Percentiles rank a stretch among this genome's conserved stretches.
phyloP scores from a whole-genome alignment of 2,797 vertebrate genomes.

The Pseudocheirus occidentalis region DNA sequence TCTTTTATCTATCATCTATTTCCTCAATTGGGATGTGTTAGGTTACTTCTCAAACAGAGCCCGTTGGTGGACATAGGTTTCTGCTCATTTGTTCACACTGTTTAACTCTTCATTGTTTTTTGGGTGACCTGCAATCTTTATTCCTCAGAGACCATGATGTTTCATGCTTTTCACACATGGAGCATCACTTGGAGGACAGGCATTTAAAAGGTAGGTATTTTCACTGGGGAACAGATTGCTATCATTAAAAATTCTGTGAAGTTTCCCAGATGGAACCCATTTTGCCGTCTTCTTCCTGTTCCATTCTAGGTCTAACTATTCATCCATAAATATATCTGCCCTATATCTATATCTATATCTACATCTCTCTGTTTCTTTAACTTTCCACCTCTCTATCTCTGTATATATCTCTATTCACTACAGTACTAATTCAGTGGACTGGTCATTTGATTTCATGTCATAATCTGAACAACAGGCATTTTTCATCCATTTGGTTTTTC shows the following conservation, averaged over 20 bases:
- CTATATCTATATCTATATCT: background rate
- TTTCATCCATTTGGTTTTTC: background rate
- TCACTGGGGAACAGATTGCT: background rate
- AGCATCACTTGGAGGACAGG: background rate
- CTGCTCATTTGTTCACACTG: background rate
- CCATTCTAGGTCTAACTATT: background rate
- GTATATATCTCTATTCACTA: background rate
- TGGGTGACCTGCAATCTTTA: background rate
- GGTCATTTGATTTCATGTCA: background rate
- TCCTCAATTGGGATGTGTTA: background rate
- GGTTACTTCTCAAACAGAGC: background rate
- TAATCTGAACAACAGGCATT: background rate
- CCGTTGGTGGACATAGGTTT: background rate
- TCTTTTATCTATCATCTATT: background rate
- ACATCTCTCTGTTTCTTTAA: background rate
- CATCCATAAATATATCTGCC: background rate
- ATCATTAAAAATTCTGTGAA: background rate
- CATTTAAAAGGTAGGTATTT: background rate
- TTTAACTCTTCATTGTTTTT: background rate
- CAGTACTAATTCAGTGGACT: background rate
- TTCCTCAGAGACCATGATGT: background rate
- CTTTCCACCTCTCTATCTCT: background rate
- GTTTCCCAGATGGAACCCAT: background rate
- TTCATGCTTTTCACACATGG: background rate
- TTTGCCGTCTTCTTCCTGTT: background rate